Conservation (phyloP, 2,797 vertebrate genomes). For the Enteromius anoplus region DNA sequence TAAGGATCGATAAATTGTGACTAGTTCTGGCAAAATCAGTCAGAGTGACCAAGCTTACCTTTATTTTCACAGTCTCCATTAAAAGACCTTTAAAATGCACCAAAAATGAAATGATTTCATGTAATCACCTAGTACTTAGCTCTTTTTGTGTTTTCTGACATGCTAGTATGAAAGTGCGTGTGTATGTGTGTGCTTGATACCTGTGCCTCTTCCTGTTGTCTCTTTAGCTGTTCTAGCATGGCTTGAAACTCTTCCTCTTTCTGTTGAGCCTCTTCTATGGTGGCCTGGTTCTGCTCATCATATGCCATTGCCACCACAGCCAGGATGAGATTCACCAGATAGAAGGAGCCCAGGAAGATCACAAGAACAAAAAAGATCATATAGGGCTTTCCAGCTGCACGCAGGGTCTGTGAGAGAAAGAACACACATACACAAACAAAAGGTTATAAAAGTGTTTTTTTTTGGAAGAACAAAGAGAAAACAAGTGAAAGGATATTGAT, state of each 20-base stretch:
- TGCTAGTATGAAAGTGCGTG: no score
- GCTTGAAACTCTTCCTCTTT: conserved; percentile 97
- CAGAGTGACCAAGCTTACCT: no score
- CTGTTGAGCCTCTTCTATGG: conserved; percentile 92
- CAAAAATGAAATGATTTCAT: no score
- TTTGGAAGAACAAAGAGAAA: neutral
- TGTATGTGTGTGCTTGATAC: conserved; percentile 66
- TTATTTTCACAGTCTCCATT: no score
- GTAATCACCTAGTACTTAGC: no score
- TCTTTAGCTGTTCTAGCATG: conserved; percentile 96
- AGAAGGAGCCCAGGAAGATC: conserved; percentile 97
- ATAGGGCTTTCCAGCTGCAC: conserved; percentile 96
- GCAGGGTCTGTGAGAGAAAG: conserved; percentile 87
- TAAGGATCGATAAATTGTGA: no score
- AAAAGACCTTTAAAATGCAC: no score
- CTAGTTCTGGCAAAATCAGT: no score
- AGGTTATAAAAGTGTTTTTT: no score
- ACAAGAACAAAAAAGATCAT: conserved; percentile 99
- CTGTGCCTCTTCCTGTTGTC: conserved; percentile 96
- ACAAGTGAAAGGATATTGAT: neutral
- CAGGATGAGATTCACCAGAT: conserved; percentile 94
- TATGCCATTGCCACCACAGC: conserved; percentile 99
- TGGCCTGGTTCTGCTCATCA: conserved; percentile 97
- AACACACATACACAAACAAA: no score
- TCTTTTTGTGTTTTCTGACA: no score